These are phyloP conservation scores for Emydocephalus ijimae DNA, from an alignment of 2,113 vertebrate species.

Conservation along the genomic window DNA sequence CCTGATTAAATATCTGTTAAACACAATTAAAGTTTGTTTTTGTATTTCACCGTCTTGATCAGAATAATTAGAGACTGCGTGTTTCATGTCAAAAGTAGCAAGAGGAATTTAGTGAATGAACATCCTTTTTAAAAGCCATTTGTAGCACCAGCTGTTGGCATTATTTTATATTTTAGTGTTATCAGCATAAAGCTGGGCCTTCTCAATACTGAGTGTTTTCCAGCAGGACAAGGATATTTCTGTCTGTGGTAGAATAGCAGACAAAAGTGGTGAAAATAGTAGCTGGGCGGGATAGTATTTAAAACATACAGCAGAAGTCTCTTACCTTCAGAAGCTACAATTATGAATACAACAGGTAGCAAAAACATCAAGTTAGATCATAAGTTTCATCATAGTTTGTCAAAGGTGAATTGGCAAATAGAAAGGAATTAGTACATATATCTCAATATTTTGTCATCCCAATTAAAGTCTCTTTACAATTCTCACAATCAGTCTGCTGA, in stretches of 20 bases:
- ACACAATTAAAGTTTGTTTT: constrained; percentile 90
- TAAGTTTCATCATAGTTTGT: not conserved
- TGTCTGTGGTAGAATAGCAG: constrained; percentile 29
- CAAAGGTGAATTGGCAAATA: constrained; percentile 36
- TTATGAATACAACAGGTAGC: not conserved
- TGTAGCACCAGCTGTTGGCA: constrained; percentile 85
- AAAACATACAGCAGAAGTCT: not conserved
- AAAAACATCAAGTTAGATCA: not conserved
- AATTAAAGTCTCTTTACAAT: not conserved
- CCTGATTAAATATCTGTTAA: constrained; percentile 89
- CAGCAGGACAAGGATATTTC: constrained; percentile 69
- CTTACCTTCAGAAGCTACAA: not conserved
- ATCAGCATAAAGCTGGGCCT: constrained; percentile 80
- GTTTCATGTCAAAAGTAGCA: constrained; percentile 85
- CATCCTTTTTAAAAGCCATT: constrained; percentile 86
- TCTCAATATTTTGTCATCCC: constrained; percentile 11
- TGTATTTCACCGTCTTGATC: constrained; percentile 87
- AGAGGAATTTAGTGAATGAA: constrained; percentile 84
- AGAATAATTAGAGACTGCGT: constrained; percentile 87
- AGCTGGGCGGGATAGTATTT: not conserved
- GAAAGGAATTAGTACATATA: constrained; percentile 17
- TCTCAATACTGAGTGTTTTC: constrained; percentile 73
- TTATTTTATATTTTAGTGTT: constrained; percentile 85
- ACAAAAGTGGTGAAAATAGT: constrained; percentile 23
- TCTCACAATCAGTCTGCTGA: not conserved